Evolutionary conservation across 2,888 invertebrate species (phyloP), one percentile per base, ranked within the genome.

Genomic region (Conistra vaccinii): DNA sequence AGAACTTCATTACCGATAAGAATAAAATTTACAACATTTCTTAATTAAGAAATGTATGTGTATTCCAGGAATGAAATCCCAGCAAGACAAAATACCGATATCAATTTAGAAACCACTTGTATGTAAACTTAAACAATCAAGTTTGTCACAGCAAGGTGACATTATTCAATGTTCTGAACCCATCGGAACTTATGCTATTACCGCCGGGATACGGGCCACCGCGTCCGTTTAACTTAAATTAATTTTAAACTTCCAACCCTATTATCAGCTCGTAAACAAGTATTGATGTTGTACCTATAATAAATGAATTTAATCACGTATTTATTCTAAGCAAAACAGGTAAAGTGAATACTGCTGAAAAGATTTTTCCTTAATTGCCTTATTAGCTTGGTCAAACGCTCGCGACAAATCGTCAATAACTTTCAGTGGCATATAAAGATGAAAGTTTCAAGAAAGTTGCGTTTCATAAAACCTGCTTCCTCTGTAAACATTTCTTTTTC

Each of bases 161-260:
- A 79, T 86, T 83, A 87, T 85, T 86, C 78, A 86, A 80, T 79
- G 66, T 87, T 70, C 68, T 65, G 60, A 70, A 62, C 61, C 68
- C 65, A 81, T 81, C 78, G 69, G 70, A 85, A 86, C 77, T 85
- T 85, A 78, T 32, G 80, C 79, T 74, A 85, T 87, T 86, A 79
- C 68, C 63, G 69, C 35, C 53, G 14, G 70, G 69, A 65, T 65
- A 72, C 77, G 53, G 71, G 57, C 66, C 55, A 68, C 69, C 55
- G 53, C 76, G 73, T 73, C 63, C 76, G 74, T 74, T 84, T 80
- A 80, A 80, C 78, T 86, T 81, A 73, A 85, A 86, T 85, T 86
- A 83, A 86, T 85, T 83, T 80, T 53, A 73, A 81, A 83, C 79
- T 86, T 57, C 48, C 29, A 72, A 32, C 57, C 79, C 83, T 78